These are phyloP conservation scores for Cheirogaleus medius DNA, from an alignment of 2,113 vertebrate genomes.

Conservation along the genomic window DNA sequence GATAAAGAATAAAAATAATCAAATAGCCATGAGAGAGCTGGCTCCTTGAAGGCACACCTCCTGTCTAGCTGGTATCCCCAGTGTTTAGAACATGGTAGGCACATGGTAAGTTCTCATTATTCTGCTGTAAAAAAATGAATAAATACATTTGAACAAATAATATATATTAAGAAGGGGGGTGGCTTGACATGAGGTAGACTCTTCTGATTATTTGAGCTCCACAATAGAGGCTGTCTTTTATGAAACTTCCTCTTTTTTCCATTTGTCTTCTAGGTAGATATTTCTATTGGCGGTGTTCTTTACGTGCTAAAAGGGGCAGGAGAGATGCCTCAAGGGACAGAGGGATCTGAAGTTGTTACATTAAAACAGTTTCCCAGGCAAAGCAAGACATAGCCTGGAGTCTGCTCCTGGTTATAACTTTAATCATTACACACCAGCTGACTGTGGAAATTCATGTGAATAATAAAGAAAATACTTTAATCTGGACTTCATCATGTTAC, in stretches of 20 bases:
- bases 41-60: not conserved
- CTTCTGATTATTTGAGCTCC: not conserved
- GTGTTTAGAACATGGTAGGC: not conserved
- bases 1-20: not conserved
- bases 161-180: not conserved
- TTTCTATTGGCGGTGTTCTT: not conserved
- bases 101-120: not conserved
- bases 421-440: constrained; percentile 33
- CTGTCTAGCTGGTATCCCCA: not conserved
- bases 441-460: constrained; percentile 17
- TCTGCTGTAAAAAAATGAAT: not conserved
- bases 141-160: not conserved
- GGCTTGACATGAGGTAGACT: not conserved
- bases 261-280: not conserved
- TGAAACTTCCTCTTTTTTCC: not conserved
- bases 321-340: not conserved
- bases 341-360: constrained; percentile 17
- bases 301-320: not conserved
- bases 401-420: constrained; percentile 45
- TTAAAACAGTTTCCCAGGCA: constrained; percentile 32
- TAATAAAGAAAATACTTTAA: constrained; percentile 49
- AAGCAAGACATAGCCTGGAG: constrained; percentile 29
- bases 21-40: not conserved
- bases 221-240: not conserved
- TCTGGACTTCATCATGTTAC: not conserved